Percentiles rank a stretch among this genome's conserved stretches.
These are phyloP conservation scores for Empidonax alnorum DNA, from an alignment of 2,113 vertebrate genomes.

Conservation along the genomic window DNA sequence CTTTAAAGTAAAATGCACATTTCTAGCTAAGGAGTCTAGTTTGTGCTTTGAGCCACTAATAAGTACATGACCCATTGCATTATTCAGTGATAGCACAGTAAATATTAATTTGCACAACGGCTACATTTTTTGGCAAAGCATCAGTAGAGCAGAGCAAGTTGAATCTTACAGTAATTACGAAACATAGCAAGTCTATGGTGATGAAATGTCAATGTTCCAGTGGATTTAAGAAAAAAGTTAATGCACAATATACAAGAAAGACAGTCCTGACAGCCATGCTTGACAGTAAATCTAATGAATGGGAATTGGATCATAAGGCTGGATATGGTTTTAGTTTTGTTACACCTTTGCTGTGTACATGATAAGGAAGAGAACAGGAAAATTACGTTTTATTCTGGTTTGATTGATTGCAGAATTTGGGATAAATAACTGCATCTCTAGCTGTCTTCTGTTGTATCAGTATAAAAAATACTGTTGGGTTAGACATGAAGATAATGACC, in stretches of 20 bases:
- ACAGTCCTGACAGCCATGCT: background rate
- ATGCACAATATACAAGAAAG: background rate
- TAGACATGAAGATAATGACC: background rate
- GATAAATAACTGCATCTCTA: background rate
- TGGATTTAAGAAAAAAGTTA: conserved; percentile 4
- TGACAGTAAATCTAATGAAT: conserved; percentile 34
- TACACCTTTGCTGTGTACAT: background rate
- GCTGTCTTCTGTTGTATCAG: background rate
- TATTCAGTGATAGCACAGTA: conserved; percentile 47
- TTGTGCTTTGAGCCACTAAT: background rate
- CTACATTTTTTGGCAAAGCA: conserved; percentile 43
- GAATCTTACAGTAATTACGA: conserved; percentile 51
- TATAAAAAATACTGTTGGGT: background rate
- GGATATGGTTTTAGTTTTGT: background rate
- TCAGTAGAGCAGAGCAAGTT: conserved; percentile 35
- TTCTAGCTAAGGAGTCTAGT: background rate
- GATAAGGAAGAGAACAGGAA: background rate
- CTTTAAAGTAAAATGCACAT: conserved; percentile 19
- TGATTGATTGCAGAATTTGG: background rate
- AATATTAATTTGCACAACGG: conserved; percentile 31
- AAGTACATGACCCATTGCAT: background rate
- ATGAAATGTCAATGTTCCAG: conserved; percentile 44
- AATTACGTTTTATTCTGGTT: background rate
- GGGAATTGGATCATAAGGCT: background rate
- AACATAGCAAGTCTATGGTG: background rate